Evolutionary conservation across 2,888 invertebrate species (phyloP).

Genomic region (Helobdella robusta): DNA sequence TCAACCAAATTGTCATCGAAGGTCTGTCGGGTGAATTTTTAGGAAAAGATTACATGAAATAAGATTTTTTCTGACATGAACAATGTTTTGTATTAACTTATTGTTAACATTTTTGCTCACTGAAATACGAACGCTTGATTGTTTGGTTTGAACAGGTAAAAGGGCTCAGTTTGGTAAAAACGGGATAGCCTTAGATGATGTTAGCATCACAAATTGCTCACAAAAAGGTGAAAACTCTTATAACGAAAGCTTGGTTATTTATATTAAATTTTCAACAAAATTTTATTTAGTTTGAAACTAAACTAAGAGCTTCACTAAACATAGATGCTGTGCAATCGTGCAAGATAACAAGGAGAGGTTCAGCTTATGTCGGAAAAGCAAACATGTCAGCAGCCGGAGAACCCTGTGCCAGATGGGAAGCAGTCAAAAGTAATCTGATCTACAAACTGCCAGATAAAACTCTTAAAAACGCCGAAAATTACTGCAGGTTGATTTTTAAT

Average conservation of each 20-base stretch:
- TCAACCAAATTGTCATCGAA: slow-evolving; percentile 26
- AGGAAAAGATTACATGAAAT: no score
- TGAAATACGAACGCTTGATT: no score
- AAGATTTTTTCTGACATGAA: no score
- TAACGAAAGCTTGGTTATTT: no score
- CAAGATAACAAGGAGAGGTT: slow-evolving; percentile 26
- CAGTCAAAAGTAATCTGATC: background rate
- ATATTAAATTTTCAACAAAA: no score
- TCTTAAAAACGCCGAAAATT: slow-evolving; percentile 22
- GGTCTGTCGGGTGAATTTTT: background rate
- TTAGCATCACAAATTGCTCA: slow-evolving; percentile 11
- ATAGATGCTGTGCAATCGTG: no score
- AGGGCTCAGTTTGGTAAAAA: slow-evolving; percentile 5
- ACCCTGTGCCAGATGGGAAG: slow-evolving; percentile 25
- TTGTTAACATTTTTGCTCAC: no score
- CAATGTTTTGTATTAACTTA: no score
- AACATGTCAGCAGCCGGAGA: slow-evolving; percentile 21
- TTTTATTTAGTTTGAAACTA: no score
- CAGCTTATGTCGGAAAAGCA: slow-evolving; percentile 24
- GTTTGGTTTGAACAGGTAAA: no score
- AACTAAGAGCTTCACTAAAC: no score
- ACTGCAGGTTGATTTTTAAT: slow-evolving; percentile 27
- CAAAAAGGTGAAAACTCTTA: slow-evolving; percentile 6
- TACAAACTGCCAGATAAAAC: background rate
- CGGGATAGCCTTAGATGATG: slow-evolving; percentile 25